A percentile compares a stretch with the other conserved stretches of the same genome.
Conservation (phyloP, 2,888 invertebrate species). For the Chrysina gloriosa region DNA sequence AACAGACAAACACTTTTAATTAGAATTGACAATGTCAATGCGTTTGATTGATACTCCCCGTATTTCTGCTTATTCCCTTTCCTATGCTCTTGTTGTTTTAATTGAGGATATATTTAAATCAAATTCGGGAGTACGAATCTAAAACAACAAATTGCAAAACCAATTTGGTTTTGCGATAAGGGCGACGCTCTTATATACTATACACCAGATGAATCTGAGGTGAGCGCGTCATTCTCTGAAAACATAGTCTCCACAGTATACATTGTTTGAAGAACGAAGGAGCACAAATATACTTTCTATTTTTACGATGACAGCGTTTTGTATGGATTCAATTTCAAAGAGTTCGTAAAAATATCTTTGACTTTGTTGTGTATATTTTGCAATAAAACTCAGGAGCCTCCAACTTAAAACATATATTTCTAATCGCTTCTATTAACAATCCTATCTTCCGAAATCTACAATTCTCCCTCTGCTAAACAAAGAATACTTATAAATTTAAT, state of each 20-base stretch:
- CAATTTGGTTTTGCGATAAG: neutral
- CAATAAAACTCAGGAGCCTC: too few relatives aligned
- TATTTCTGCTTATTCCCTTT: neutral
- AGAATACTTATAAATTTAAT: neutral
- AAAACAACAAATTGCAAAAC: slow-evolving; percentile 20
- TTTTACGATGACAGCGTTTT: neutral
- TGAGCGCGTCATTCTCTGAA: neutral
- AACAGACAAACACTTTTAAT: slow-evolving; percentile 33
- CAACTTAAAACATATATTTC: too few relatives aligned
- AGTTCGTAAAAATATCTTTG: too few relatives aligned
- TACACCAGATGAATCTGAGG: neutral
- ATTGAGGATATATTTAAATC: neutral
- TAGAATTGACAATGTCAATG: slow-evolving; percentile 31
- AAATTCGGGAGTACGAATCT: neutral
- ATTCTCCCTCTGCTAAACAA: neutral
- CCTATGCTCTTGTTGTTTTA: neutral
- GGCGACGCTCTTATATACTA: neutral
- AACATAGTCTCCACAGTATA: neutral
- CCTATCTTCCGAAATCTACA: too few relatives aligned
- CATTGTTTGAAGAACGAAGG: neutral
- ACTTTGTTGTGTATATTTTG: too few relatives aligned
- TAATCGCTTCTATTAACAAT: too few relatives aligned
- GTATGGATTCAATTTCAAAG: too few relatives aligned
- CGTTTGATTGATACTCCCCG: slow-evolving; percentile 28
- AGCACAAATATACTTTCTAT: neutral